Conservation (phyloP, 1,140 invertebrate species). For the Magallana gigas region DNA sequence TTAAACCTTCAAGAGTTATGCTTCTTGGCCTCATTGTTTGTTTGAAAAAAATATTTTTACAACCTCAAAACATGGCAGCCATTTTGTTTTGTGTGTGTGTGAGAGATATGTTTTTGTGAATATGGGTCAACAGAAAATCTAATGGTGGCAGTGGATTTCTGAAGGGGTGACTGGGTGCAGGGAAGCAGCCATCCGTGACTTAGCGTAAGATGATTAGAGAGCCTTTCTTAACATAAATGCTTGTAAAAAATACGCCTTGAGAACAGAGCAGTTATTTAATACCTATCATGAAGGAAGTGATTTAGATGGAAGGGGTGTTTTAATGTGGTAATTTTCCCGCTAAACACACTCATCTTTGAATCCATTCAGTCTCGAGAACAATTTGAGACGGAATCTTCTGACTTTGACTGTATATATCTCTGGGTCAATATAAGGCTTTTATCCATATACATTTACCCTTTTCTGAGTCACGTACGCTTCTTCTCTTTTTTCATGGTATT, state of each 20-base stretch:
- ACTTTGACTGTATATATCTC: background rate
- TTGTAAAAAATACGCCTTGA: constrained; percentile 29
- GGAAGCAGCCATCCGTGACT: background rate
- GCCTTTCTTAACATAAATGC: constrained; percentile 23
- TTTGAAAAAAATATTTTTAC: constrained; percentile 25
- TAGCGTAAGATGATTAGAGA: constrained; percentile 20
- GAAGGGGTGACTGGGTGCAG: constrained; percentile 13
- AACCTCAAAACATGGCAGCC: constrained; percentile 27
- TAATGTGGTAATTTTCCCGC: constrained; percentile 19
- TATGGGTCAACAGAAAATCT: constrained; percentile 26
- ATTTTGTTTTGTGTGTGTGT: constrained; percentile 34
- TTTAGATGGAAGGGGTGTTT: constrained; percentile 21
- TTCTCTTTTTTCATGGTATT: no score
- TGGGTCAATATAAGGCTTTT: background rate
- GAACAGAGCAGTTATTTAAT: constrained; percentile 25
- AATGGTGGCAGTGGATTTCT: background rate
- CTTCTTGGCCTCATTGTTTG: background rate
- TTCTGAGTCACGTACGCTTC: no score
- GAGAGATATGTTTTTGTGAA: constrained; percentile 22
- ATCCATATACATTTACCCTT: background rate
- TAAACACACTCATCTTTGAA: constrained; percentile 13
- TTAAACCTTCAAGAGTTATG: constrained; percentile 18
- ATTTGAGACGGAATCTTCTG: background rate
- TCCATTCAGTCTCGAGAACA: constrained; percentile 6
- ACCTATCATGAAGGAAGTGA: constrained; percentile 22